A percentile compares a stretch with the other conserved stretches of the same genome.
phyloP scores from a whole-genome alignment of 2,797 vertebrate genomes.

The Gouania willdenowi region DNA sequence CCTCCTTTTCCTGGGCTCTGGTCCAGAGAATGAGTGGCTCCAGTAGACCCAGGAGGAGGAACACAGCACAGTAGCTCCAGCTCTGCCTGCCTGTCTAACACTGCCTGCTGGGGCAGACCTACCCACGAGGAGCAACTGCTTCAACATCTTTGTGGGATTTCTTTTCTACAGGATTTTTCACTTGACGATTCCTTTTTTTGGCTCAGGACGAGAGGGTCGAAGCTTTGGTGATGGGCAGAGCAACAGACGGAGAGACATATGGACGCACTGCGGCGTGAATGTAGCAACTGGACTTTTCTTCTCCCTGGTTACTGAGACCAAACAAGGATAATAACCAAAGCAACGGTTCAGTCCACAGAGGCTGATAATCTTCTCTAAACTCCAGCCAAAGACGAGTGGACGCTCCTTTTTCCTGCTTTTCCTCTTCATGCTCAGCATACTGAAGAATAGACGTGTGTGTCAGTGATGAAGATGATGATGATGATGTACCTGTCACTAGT shows the following conservation, averaged over 20 bases:
- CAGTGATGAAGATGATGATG: constrained; percentile 55
- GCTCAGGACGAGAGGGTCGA: constrained; percentile 22
- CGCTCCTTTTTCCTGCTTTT: no score
- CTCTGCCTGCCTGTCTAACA: constrained; percentile 15
- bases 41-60: constrained; percentile 55
- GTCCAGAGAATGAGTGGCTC: constrained; percentile 62
- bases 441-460: constrained; percentile 12
- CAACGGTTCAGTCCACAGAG: constrained; percentile 53
- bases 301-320: constrained; percentile 59
- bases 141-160: constrained; percentile 21
- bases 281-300: constrained; percentile 66
- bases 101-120: constrained; percentile 26
- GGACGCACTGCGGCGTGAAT: constrained; percentile 64
- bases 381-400: constrained; percentile 74
- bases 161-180: constrained; percentile 4
- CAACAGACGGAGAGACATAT: constrained; percentile 58
- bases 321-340: constrained; percentile 59
- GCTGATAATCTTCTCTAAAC: no score
- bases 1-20: constrained; percentile 58
- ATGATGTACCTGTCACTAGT: constrained; percentile 39
- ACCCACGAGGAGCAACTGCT: constrained; percentile 31
- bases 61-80: constrained; percentile 32
- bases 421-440: constrained; percentile 7
- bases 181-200: constrained; percentile 14
- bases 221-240: constrained; percentile 29